Base-by-base conservation (phyloP, 2,113 vertebrate genomes). In the Muscicapa adusta region DNA sequence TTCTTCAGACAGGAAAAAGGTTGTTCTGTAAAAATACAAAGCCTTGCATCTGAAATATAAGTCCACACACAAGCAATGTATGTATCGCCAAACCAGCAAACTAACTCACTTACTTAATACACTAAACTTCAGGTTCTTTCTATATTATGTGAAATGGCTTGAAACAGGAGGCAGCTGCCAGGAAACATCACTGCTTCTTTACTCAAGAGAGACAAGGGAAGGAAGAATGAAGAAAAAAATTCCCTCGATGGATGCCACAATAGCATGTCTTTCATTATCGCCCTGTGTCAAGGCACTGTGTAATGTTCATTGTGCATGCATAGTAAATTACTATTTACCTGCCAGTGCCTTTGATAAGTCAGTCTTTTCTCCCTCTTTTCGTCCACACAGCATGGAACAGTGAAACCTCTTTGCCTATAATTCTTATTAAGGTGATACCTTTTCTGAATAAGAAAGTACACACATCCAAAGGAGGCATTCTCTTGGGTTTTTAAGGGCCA, bases 281-380 rank as follows among this genome's bases (percentile, higher is more conserved):
- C 98, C 98, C 97, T 36, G 97, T 98, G 98, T 98, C 98, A 98
- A 98, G 98, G 97, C 97, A 97, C 97, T 92, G 97, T 98, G 97
- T 98, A 98, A 97, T 97, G 97, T 98, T 98, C 98, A 98, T 98
- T 98, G 98, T 98, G 98, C 98, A 98, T 98, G 98, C 98, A 98
- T 98, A 98, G 98, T 98, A 98, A 98, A 99, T 98, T 98, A 98
- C 98, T 99, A 98, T 99, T 99, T 99, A 99, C 98, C 98, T 98
- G 98, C 97, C 98, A 98, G 96, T 82, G 98, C 97, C 98, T 98
- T 98, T 98, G 98, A 98, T 98, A 98, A 98, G 98, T 98, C 97
- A 96, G 92, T 97, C 97, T 97, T 97, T 97, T 97, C 97, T 95
- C 97, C 93, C 93, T 95, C 93, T 96, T 96, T 96, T 96, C 96